Conservation (phyloP, 1,140 invertebrate species). For the Aporrectodea caliginosa region DNA sequence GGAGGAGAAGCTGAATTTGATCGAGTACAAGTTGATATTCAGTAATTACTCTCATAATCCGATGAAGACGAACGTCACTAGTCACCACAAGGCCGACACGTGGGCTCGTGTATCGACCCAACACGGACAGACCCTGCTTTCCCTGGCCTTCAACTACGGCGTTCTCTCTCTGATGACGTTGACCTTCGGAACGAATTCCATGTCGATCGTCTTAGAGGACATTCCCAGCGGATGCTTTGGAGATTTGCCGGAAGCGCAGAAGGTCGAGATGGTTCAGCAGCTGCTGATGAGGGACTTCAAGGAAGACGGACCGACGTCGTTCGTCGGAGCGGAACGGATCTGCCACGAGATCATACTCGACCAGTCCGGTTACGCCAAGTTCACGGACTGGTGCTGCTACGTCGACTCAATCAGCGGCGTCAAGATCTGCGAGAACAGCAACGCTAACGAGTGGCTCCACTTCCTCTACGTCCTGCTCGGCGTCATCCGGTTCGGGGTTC, state of each 20-base stretch:
- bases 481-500: slow-evolving; percentile 44
- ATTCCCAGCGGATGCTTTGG: slow-evolving; percentile 45
- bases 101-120: slow-evolving; percentile 47
- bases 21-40: slow-evolving; percentile 30
- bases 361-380: slow-evolving; percentile 29
- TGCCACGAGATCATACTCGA: slow-evolving; percentile 47
- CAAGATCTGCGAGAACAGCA: slow-evolving; percentile 23
- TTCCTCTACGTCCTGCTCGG: slow-evolving; percentile 47
- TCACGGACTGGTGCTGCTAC: slow-evolving; percentile 29
- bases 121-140: slow-evolving; percentile 50
- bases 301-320: slow-evolving; percentile 18
- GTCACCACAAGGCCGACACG: slow-evolving; percentile 22
- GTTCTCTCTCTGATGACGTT: slow-evolving; percentile 49
- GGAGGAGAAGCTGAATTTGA: slow-evolving; percentile 22
- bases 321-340: slow-evolving; percentile 31
- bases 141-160: slow-evolving; percentile 51
- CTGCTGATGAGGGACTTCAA: slow-evolving; percentile 42
- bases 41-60: slow-evolving; percentile 28
- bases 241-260: slow-evolving; percentile 37
- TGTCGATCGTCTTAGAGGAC: slow-evolving; percentile 40
- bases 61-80: slow-evolving; percentile 12
- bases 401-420: neutral
- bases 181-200: slow-evolving; percentile 27
- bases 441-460: slow-evolving; percentile 47
- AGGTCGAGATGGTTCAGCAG: slow-evolving; percentile 37